These are phyloP conservation scores for Tachina lurida DNA, from an alignment of 2,888 invertebrate species.

Conservation along the genomic window DNA sequence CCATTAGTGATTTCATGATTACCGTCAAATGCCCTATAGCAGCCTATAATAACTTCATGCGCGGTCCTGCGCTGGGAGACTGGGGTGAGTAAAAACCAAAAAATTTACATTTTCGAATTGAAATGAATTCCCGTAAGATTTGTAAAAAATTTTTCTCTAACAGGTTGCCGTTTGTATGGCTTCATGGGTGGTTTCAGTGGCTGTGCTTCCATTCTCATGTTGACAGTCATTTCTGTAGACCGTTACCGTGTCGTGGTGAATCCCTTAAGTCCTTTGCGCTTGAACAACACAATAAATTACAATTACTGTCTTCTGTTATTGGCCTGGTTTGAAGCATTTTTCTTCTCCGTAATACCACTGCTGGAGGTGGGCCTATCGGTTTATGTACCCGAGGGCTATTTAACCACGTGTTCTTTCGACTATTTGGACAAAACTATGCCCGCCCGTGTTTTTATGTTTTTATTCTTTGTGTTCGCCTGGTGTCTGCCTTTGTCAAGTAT, in stretches of 20 bases:
- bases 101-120: not conserved
- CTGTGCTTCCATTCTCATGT: slow-evolving; percentile 90
- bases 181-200: slow-evolving; percentile 92
- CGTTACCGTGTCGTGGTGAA: slow-evolving; percentile 92
- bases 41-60: slow-evolving; percentile 88
- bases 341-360: slow-evolving; percentile 89
- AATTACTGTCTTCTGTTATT: slow-evolving; percentile 85
- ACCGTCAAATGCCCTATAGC: slow-evolving; percentile 89
- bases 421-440: slow-evolving; percentile 87
- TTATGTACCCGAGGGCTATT: slow-evolving; percentile 92
- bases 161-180: slow-evolving; percentile 91
- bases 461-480: slow-evolving; percentile 90
- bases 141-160: slow-evolving; percentile 1
- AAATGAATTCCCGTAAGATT: not conserved
- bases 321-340: slow-evolving; percentile 89
- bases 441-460: slow-evolving; percentile 88
- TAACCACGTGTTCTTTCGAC: slow-evolving; percentile 93
- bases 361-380: slow-evolving; percentile 87
- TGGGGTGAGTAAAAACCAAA: slow-evolving; percentile 84
- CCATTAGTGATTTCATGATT: slow-evolving; percentile 89
- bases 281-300: slow-evolving; percentile 86
- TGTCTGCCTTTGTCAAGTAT: slow-evolving; percentile 88
- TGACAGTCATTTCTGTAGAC: slow-evolving; percentile 91
- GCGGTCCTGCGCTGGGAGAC: slow-evolving; percentile 89
- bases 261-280: slow-evolving; percentile 88